Evolutionary conservation across 2,888 invertebrate species (phyloP).

Genomic region (Xestobium rufovillosum): DNA sequence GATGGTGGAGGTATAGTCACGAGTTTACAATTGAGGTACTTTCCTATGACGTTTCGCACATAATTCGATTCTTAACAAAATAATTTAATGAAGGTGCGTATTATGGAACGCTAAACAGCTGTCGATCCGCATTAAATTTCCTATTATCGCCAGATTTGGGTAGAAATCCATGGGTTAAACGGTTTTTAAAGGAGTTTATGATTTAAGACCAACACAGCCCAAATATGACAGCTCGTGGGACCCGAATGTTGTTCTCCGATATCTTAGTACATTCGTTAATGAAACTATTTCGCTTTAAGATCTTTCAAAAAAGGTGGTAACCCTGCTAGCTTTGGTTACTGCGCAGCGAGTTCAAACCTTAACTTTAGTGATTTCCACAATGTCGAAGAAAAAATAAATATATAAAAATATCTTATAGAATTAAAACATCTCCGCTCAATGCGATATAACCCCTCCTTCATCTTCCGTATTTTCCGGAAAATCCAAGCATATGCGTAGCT

Average conservation of each 20-base stretch:
- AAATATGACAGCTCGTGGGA: slow-evolving; percentile 23
- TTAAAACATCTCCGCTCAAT: slow-evolving; percentile 11
- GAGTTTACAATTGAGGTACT: slow-evolving; percentile 7
- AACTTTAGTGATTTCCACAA: slow-evolving; percentile 13
- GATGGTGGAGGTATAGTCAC: slow-evolving; percentile 15
- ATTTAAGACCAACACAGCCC: slow-evolving; percentile 17
- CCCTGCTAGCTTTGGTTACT: slow-evolving; percentile 20
- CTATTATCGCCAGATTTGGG: slow-evolving; percentile 8
- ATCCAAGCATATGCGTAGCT: slow-evolving; percentile 18
- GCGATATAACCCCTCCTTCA: slow-evolving; percentile 15
- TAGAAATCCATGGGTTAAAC: slow-evolving; percentile 3
- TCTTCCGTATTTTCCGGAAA: slow-evolving; percentile 17
- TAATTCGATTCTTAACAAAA: slow-evolving; percentile 2
- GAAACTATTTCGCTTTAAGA: slow-evolving; percentile 14
- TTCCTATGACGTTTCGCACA: not conserved
- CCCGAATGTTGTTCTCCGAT: slow-evolving; percentile 20
- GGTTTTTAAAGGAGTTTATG: slow-evolving; percentile 21
- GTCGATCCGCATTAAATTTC: slow-evolving; percentile 12
- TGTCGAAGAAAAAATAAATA: slow-evolving; percentile 10
- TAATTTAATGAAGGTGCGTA: slow-evolving; percentile 9
- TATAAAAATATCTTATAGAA: slow-evolving; percentile 17
- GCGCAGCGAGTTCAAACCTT: slow-evolving; percentile 22
- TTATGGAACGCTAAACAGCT: slow-evolving; percentile 10
- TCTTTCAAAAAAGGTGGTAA: slow-evolving; percentile 18
- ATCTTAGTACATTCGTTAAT: slow-evolving; percentile 14